Conservation (phyloP, 1,140 invertebrate genomes). For the Cyphomyrmex costatus region DNA sequence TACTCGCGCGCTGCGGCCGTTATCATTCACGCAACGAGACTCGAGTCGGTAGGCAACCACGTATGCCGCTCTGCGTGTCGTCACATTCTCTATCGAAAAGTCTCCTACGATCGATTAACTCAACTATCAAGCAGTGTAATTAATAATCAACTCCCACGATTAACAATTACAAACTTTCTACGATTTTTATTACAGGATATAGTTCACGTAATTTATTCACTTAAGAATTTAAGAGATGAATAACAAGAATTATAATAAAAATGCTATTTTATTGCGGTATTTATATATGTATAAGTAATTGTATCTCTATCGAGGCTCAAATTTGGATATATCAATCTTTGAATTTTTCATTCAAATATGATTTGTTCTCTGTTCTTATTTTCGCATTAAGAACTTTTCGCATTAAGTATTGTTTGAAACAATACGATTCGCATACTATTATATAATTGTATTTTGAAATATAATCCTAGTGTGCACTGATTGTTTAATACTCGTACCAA, state of each 20-base stretch:
- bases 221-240: background rate
- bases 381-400: background rate
- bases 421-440: background rate
- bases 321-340: background rate
- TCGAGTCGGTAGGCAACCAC: background rate
- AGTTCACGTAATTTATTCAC: background rate
- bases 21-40: background rate
- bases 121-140: background rate
- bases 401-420: background rate
- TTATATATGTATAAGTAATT: background rate
- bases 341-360: background rate
- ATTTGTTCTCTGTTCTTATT: background rate
- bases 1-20: background rate
- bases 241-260: background rate
- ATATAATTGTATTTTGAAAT: no score
- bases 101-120: background rate
- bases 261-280: background rate
- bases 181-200: background rate
- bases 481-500: no score
- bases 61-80: background rate
- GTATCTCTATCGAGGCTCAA: background rate
- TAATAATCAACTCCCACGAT: background rate
- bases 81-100: background rate
- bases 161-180: background rate
- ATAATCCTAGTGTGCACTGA: no score